phyloP scores from a whole-genome alignment of 2,797 vertebrate genomes.

The Hemitrygon akajei region DNA sequence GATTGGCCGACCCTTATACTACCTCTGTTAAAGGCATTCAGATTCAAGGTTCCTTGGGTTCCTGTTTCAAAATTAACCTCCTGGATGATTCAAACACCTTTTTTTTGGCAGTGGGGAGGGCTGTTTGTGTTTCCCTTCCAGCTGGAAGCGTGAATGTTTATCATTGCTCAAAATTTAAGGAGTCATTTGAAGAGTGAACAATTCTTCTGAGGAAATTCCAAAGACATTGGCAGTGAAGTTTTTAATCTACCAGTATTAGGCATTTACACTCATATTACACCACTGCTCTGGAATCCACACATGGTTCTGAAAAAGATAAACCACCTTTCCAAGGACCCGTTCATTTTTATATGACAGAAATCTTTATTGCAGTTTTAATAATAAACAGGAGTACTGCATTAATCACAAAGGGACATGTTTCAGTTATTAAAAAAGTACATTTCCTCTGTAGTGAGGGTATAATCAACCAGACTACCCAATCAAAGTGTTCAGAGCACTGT shows the following conservation, averaged over 20 bases:
- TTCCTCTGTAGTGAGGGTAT: slow-evolving; percentile 21
- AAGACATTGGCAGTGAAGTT: background rate
- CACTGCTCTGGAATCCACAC: slow-evolving; percentile 34
- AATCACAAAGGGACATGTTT: slow-evolving; percentile 23
- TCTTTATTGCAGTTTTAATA: slow-evolving; percentile 36
- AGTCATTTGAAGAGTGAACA: background rate
- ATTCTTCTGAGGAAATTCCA: background rate
- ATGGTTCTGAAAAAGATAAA: slow-evolving; percentile 33
- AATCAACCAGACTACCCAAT: slow-evolving; percentile 28
- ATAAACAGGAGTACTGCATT: slow-evolving; percentile 11
- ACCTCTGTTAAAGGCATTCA: background rate
- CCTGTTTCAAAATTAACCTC: background rate
- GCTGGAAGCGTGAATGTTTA: background rate
- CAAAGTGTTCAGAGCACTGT: background rate
- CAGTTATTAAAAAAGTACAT: slow-evolving; percentile 26
- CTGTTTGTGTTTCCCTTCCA: background rate
- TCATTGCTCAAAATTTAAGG: slow-evolving; percentile 10
- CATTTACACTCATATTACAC: background rate
- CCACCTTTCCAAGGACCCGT: slow-evolving; percentile 4
- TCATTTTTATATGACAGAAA: slow-evolving; percentile 24
- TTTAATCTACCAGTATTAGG: background rate
- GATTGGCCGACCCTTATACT: background rate
- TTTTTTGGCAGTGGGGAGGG: too few species aligned
- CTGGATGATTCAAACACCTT: background rate
- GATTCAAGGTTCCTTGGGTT: background rate